phyloP scores from a whole-genome alignment of 2,113 vertebrate genomes.

The Ictalurus punctatus region DNA sequence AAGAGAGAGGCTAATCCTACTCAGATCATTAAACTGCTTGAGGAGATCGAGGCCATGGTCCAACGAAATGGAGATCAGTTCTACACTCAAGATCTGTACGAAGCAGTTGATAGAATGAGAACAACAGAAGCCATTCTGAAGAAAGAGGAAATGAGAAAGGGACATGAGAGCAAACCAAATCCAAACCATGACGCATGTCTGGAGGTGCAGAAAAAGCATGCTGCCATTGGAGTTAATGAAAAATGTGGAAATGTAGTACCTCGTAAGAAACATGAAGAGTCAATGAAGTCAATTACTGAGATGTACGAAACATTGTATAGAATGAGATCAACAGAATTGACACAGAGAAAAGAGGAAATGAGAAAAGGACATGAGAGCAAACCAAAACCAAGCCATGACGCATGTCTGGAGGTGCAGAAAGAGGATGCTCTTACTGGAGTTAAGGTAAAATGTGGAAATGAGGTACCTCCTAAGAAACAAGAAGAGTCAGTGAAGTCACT shows the following conservation, averaged over 20 bases:
- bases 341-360: too few relatives aligned
- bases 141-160: not conserved
- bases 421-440: not conserved
- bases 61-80: not conserved
- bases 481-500: not conserved
- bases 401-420: not conserved
- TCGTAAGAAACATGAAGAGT: not conserved
- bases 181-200: not conserved
- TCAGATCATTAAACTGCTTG: slow-evolving; percentile 5
- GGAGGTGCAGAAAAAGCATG: not conserved
- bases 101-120: not conserved
- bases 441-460: not conserved
- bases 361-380: not conserved
- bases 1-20: not conserved
- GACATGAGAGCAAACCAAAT: not conserved
- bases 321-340: too few relatives aligned
- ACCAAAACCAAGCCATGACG: not conserved
- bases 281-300: not conserved
- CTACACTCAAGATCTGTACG: not conserved
- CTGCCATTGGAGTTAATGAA: not conserved
- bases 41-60: not conserved
- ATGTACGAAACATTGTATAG: too few relatives aligned
- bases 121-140: not conserved
- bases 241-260: not conserved
- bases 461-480: not conserved